Percentiles rank a stretch among this genome's conserved stretches.
phyloP scores from a whole-genome alignment of 2,113 vertebrate genomes.

The Colinus virginianus region DNA sequence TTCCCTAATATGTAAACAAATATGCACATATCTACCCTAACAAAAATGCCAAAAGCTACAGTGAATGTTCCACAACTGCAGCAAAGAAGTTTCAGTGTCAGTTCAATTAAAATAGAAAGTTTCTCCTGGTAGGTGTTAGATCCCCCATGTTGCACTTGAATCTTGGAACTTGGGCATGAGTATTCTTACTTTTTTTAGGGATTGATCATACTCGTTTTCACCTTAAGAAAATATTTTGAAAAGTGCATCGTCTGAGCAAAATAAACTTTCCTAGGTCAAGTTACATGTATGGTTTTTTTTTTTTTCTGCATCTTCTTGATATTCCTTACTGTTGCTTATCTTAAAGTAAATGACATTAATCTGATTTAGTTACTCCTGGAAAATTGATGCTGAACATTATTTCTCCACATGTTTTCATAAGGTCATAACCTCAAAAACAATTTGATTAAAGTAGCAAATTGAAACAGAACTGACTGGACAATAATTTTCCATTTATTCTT shows the following conservation, averaged over 20 bases:
- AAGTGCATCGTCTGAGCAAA: neutral
- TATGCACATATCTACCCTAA: neutral
- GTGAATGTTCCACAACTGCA: neutral
- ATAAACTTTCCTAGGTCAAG: neutral
- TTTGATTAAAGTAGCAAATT: neutral
- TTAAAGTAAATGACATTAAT: neutral
- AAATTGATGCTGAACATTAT: neutral
- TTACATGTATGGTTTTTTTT: neutral
- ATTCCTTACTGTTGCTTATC: neutral
- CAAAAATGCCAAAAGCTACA: neutral
- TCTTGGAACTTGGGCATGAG: neutral
- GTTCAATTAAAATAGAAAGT: neutral
- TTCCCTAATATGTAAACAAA: neutral
- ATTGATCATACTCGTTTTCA: neutral
- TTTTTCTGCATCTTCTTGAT: neutral
- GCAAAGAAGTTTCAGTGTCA: neutral
- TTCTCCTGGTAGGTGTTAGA: neutral
- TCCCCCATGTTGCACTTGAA: neutral
- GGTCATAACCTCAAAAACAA: neutral
- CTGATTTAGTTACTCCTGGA: neutral
- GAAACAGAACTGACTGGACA: neutral
- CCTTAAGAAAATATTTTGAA: neutral
- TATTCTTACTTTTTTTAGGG: neutral
- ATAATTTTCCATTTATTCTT: neutral
- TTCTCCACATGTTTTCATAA: neutral